Evolutionary conservation across 1,140 invertebrate genomes (phyloP), one percentile per base, ranked within the genome.

Genomic region (Conopomorpha cramerella): DNA sequence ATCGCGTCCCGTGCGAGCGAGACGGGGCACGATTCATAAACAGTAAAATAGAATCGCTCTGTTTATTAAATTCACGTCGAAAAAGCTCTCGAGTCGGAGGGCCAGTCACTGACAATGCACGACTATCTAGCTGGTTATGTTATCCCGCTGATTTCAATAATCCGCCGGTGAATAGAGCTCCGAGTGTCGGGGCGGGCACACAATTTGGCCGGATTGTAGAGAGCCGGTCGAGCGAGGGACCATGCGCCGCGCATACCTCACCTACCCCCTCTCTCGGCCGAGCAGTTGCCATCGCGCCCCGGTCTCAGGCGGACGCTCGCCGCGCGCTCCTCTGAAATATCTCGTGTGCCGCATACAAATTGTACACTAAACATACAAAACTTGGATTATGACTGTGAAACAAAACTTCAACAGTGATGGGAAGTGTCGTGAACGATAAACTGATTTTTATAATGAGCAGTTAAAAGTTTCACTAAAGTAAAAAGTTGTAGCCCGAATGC

Each of bases 171-270:
- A 46, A 48, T 45, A 43, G 45, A 42, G 45, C 43, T 46, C 45
- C 45, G 34, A 38, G 34, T 39, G 41, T 46, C 41, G 26, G 43
- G 34, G 36, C 32, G 31, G 41, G 31, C 61, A 62, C 45, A 46
- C 31, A 34, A 48, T 43, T 55, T 68, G 46, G 41, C 51, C 36
- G 49, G 62, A 49, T 16, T 55, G 49, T n/a, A n/a, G 34, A 39
- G 39, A 47, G 31, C 42, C 46, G 51, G 62, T 56, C 60, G 53
- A 48, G 55, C 19, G 55, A 44, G 63, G 65, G 59, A 66, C 65
- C 54, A 60, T 73, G 68, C 68, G 68, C 65, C 46, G 68, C 65
- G 65, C 68, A 73, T 70, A 68, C 68, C 66, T 62, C 57, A 63
- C 64, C 64, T 67, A 65, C 67, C 62, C 54, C 43, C 34, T 46